Conservation (phyloP, 2,888 invertebrate species). For the Eilema caniola region DNA sequence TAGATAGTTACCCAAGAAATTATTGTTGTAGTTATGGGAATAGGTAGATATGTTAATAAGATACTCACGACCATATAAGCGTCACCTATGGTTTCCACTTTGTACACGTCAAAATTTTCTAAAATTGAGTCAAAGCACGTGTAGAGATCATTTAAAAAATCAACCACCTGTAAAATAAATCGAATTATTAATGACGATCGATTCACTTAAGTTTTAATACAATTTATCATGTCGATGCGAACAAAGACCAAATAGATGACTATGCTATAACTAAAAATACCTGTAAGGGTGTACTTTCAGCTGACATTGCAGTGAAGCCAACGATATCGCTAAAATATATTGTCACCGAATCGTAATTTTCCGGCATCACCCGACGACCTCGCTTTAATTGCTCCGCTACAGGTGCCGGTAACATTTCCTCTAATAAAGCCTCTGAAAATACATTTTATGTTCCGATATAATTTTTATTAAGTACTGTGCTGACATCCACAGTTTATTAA, state of each 20-base stretch:
- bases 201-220: not conserved
- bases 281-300: conserved; percentile 95
- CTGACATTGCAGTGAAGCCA: conserved; percentile 97
- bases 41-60: not conserved
- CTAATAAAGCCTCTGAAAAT: conserved; percentile 91
- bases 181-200: not conserved
- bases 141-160: conserved; percentile 97
- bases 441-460: conserved; percentile 10
- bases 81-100: conserved; percentile 97
- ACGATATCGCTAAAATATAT: conserved; percentile 98
- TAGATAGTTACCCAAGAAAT: not conserved
- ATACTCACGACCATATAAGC: conserved; percentile 95
- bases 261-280: conserved; percentile 64
- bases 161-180: conserved; percentile 90
- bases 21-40: too few species aligned
- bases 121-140: conserved; percentile 98
- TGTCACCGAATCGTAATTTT: conserved; percentile 96
- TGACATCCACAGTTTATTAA: not conserved
- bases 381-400: conserved; percentile 97
- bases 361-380: conserved; percentile 95
- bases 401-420: conserved; percentile 95
- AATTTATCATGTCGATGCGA: not conserved
- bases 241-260: not conserved
- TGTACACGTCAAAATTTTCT: conserved; percentile 97
- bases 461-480: not conserved